Evolutionary conservation across 2,888 invertebrate genomes (phyloP), one percentile per base, ranked within the genome.

Genomic region (Diarsia brunnea): DNA sequence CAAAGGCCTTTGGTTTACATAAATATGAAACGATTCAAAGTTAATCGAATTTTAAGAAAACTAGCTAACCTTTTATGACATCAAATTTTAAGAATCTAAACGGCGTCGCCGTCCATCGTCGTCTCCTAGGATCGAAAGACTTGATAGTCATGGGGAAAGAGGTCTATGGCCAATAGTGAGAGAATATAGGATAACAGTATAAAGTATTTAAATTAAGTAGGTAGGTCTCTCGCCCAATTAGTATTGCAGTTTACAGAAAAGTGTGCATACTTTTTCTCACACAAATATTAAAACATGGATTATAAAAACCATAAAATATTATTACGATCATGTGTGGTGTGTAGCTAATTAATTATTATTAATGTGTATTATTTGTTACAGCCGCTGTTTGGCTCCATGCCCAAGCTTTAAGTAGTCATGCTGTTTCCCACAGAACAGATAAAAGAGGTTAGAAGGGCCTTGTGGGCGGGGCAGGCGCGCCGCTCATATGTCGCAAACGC

Each of bases 41-140:
- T 74, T 70, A 66, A 75, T 81, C 55, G 58, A 81, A 73, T 76
- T 63, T 66, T 31, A 24, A 63, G 27, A 70, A 73, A 53, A 58
- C 69, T 71, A 76, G 51, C 67, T 67, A 64, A 69, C 75, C 66
- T 68, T 78, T 82, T 77, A 79, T 76, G 73, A 67, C 27, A 80
- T 84, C 66, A 70, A 75, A 86, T 89, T 84, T n/a, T n/a, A n/a
- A n/a, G n/a, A n/a, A n/a, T n/a, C n/a, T n/a, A n/a, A n/a, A n/a
- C n/a, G n/a, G n/a, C n/a, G n/a, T n/a, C n/a, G n/a, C n/a, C n/a
- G n/a, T n/a, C 86, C 84, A 82, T 79, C 76, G 55, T 64, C 47
- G 64, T 78, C 77, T 77, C 58, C 27, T 27, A 58, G 16, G 8
- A 58, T 16, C 3, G 2, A 27, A 27, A 27, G 8, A 8, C 7